These are phyloP conservation scores for Carduelis carduelis DNA, from an alignment of 2,797 vertebrate species.

Conservation along the genomic window DNA sequence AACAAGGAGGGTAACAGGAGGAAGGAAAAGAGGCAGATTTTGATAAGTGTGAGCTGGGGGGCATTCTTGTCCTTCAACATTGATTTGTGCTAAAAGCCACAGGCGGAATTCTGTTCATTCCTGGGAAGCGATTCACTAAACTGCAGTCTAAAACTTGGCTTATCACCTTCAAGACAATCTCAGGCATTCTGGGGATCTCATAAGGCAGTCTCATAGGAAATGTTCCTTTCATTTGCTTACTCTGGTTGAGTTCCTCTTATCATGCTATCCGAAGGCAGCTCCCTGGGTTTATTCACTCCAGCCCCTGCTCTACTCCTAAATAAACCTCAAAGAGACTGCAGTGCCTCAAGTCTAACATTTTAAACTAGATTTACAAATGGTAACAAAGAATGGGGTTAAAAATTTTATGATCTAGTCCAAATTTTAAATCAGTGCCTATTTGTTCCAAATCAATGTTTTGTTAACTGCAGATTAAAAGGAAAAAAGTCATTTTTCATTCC, in stretches of 20 bases:
- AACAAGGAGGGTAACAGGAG: slow-evolving; percentile 13
- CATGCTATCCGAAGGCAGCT: neutral
- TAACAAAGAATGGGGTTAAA: neutral
- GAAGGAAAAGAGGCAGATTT: slow-evolving; percentile 19
- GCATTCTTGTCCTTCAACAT: slow-evolving; percentile 46
- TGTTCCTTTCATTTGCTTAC: slow-evolving; percentile 26
- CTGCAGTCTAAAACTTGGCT: slow-evolving; percentile 30
- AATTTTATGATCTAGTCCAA: neutral
- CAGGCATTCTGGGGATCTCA: slow-evolving; percentile 6
- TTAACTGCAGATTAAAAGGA: neutral
- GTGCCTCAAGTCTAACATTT: neutral
- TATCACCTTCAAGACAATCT: slow-evolving; percentile 50
- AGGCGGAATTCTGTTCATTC: slow-evolving; percentile 44
- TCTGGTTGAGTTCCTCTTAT: neutral
- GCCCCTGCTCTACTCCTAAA: neutral
- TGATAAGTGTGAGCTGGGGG: slow-evolving; percentile 33
- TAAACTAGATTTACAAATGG: neutral
- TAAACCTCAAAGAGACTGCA: neutral
- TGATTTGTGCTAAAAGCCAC: slow-evolving; percentile 48
- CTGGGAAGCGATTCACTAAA: slow-evolving; percentile 47
- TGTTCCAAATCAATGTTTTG: neutral
- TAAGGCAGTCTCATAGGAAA: neutral
- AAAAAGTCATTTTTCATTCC: neutral
- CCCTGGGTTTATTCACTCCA: neutral
- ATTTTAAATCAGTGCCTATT: neutral